Conservation (phyloP, 2,888 invertebrate species). For the Linyphia triangularis region DNA sequence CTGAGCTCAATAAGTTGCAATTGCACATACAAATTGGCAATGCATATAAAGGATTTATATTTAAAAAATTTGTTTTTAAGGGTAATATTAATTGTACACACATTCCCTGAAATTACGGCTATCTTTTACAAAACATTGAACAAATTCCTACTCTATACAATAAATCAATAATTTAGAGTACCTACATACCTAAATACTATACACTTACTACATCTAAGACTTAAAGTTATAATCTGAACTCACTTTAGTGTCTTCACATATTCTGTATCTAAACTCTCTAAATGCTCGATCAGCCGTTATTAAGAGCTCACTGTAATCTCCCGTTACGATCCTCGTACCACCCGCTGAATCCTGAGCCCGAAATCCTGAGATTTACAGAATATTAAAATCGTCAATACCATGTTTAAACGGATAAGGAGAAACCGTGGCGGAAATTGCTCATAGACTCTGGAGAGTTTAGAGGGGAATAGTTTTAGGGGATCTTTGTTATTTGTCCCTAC, state of each 20-base stretch:
- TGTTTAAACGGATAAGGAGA: slow-evolving; percentile 21
- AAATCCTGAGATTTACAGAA: slow-evolving; percentile 54
- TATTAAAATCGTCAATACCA: slow-evolving; percentile 50
- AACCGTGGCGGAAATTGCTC: slow-evolving; percentile 43
- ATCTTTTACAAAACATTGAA: too few relatives aligned
- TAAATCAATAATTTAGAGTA: too few relatives aligned
- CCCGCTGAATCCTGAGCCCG: neutral
- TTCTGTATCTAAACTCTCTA: neutral
- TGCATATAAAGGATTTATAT: too few relatives aligned
- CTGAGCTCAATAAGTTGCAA: too few relatives aligned
- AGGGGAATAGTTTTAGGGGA: neutral
- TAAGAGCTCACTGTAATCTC: neutral
- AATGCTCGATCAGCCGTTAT: slow-evolving; percentile 25
- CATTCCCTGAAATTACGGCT: too few relatives aligned
- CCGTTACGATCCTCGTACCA: neutral
- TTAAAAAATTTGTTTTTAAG: too few relatives aligned
- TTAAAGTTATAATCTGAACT: neutral
- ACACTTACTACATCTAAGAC: neutral
- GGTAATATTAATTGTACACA: too few relatives aligned
- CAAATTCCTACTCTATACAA: too few relatives aligned
- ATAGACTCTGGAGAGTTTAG: neutral
- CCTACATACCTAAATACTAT: too few relatives aligned
- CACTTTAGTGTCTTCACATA: neutral
- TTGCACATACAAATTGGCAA: too few relatives aligned
- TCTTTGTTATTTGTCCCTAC: neutral